phyloP scores from a whole-genome alignment of 2,888 invertebrate species.

The Lypha dubia region DNA sequence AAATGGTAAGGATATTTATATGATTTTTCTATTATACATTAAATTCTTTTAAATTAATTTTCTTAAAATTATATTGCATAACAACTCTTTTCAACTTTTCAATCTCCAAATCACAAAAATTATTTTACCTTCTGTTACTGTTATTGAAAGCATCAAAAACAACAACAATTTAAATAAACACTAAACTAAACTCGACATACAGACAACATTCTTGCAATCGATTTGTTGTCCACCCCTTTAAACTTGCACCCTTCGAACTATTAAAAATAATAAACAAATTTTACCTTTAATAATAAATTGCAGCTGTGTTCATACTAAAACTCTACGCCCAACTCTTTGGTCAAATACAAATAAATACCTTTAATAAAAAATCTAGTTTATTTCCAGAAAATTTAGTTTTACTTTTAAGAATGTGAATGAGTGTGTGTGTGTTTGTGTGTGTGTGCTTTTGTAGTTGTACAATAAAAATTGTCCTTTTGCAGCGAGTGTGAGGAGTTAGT shows the following conservation, averaged over 20 bases:
- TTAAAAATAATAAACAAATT: constrained; percentile 68
- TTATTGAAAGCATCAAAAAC: constrained; percentile 69
- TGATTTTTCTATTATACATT: background rate
- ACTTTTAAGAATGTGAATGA: background rate
- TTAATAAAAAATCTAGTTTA: constrained; percentile 46
- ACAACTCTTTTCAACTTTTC: background rate
- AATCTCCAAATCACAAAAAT: constrained; percentile 2
- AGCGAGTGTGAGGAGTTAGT: constrained; percentile 16
- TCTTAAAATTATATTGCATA: background rate
- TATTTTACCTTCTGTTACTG: constrained; percentile 58
- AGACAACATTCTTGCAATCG: background rate
- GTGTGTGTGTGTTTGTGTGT: background rate
- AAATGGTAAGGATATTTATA: too few relatives aligned
- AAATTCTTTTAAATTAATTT: background rate
- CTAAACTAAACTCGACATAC: too few relatives aligned
- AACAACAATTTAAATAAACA: constrained; percentile 42
- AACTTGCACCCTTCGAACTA: background rate
- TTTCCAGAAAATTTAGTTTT: constrained; percentile 62
- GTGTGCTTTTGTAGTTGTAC: background rate
- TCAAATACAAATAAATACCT: constrained; percentile 46
- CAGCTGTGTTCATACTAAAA: constrained; percentile 75
- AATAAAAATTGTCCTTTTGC: constrained; percentile 38
- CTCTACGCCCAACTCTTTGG: constrained; percentile 39
- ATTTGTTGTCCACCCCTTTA: constrained; percentile 1
- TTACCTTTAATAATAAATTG: constrained; percentile 76